Evolutionary conservation across 2,888 invertebrate genomes (phyloP), one percentile per base, ranked within the genome.

Genomic region (Balanococcus diminutus): DNA sequence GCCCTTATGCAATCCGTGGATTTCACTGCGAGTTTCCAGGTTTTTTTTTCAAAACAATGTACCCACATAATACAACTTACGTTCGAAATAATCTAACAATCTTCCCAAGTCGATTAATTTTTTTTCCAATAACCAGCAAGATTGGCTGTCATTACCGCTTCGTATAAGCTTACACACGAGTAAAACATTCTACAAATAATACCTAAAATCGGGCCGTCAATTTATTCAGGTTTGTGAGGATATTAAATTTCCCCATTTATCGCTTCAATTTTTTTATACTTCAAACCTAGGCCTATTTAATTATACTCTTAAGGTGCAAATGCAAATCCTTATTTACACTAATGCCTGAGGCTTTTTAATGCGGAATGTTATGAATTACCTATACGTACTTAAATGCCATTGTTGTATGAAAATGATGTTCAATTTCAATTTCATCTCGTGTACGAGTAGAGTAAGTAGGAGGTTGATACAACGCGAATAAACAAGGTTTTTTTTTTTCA

Each of bases 291-390:
- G n/a, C n/a, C n/a, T n/a, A n/a, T n/a, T n/a, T n/a, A n/a, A n/a
- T n/a, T n/a, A 67, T 61, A 32, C 19, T 19, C 8, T 32, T 84
- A 84, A 25, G 84, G 84, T 84, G 84, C 84, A 84, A 84, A 84
- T 42, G 84, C 84, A 84, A 84, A 75, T 79, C 79, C 72, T 79
- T 79, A 14, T 42, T 9, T 9, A 42, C 39, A 22, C 84, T 84
- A 84, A 84, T 72, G 84, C 84, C 84, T 84, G n/a, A 22, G 84
- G 84, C 84, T 84, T 84, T 75, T 39, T 84, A 75, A 84, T 84
- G 84, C 84, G 84, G 84, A 84, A 84, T 84, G 84, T 84, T 79
- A 46, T n/a, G n/a, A n/a, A n/a, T n/a, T n/a, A n/a, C n/a, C n/a
- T n/a, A n/a, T n/a, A n/a, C n/a, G n/a, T n/a, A 84, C 84, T 84